phyloP scores from a whole-genome alignment of 2,797 vertebrate genomes.

The Myotis findleyi region DNA sequence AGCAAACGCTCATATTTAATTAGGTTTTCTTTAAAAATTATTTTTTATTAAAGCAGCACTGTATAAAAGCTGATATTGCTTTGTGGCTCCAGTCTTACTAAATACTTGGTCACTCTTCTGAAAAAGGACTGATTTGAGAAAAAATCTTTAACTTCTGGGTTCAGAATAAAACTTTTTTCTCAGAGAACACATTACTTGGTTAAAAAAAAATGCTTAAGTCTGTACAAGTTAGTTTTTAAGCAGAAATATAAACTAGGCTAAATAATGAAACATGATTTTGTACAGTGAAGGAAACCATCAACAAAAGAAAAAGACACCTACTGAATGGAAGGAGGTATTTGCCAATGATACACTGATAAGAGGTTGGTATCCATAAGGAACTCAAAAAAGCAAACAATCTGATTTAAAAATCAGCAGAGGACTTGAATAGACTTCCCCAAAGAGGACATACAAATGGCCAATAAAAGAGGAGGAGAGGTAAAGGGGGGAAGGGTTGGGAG shows the following conservation, averaged over 20 bases:
- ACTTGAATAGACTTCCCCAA: not conserved
- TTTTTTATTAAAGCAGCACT: not conserved
- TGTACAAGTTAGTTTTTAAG: not conserved
- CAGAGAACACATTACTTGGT: not conserved
- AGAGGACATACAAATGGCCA: not conserved
- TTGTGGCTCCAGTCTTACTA: not conserved
- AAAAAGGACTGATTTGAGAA: not conserved
- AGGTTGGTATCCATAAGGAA: not conserved
- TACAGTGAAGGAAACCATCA: not conserved
- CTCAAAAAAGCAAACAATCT: not conserved
- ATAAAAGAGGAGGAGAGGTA: not conserved
- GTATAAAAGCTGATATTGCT: not conserved
- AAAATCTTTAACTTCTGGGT: not conserved
- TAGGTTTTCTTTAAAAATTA: not conserved
- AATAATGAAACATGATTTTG: slow-evolving; percentile 1
- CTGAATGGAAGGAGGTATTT: not conserved
- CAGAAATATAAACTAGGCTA: slow-evolving; percentile 1
- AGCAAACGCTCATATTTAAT: not conserved
- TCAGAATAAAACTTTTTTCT: not conserved
- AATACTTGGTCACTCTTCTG: not conserved
- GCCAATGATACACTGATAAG: not conserved
- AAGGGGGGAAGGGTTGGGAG: no score
- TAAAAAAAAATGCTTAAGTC: not conserved
- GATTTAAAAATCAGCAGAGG: not conserved
- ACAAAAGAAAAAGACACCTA: not conserved